Evolutionary conservation across 2,113 vertebrate genomes (phyloP).

Genomic region (Smithornis capensis): DNA sequence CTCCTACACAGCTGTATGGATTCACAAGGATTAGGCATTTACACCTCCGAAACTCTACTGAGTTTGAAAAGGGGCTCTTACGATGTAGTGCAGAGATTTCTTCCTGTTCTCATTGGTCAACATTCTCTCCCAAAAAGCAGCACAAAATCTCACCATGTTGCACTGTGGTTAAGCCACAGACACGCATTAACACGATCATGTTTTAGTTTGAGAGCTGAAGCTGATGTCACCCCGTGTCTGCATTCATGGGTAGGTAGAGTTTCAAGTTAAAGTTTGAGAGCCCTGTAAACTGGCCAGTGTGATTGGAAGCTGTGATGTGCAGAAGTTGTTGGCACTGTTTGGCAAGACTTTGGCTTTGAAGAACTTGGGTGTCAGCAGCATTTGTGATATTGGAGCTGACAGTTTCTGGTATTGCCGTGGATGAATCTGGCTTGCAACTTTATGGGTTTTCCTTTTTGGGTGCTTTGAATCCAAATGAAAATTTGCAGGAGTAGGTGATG

Average conservation of each 20-base stretch:
- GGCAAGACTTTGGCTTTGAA: background rate
- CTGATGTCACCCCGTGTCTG: background rate
- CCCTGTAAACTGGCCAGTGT: background rate
- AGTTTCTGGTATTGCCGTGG: background rate
- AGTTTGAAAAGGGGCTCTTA: background rate
- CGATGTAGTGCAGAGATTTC: background rate
- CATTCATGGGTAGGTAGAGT: background rate
- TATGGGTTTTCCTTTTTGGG: background rate
- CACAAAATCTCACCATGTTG: background rate
- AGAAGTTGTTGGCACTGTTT: background rate
- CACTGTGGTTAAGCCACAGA: background rate
- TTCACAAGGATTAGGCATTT: background rate
- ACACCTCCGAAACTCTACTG: background rate
- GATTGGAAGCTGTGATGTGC: background rate
- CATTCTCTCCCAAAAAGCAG: background rate
- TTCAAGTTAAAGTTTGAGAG: background rate
- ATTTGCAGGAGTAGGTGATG: background rate
- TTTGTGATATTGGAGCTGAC: background rate
- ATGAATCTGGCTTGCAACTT: background rate
- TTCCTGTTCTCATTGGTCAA: background rate
- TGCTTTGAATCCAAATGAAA: background rate
- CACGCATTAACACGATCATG: background rate
- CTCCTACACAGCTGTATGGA: background rate
- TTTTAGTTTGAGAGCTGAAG: background rate
- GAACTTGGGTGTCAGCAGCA: background rate